Percentiles rank a stretch among this genome's conserved stretches.
These are phyloP conservation scores for Abrostola triplasia DNA, from an alignment of 2,888 invertebrate genomes.

Conservation along the genomic window DNA sequence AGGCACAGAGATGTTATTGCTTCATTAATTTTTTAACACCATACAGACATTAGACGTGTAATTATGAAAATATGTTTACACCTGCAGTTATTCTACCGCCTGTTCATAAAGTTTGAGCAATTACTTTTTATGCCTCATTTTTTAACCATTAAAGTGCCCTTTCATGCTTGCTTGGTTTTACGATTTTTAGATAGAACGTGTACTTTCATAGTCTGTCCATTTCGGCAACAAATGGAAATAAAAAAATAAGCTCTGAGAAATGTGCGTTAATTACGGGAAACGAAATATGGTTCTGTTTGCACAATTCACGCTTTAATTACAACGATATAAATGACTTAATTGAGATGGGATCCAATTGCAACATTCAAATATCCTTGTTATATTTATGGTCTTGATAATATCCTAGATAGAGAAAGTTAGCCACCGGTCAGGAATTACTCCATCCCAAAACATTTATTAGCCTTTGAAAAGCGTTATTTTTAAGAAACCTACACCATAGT, in stretches of 20 bases:
- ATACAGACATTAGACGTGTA: constrained; percentile 3
- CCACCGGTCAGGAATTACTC: too few relatives aligned
- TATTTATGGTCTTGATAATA: too few relatives aligned
- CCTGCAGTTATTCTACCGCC: constrained; percentile 9
- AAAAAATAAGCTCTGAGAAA: background rate
- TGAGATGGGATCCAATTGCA: too few relatives aligned
- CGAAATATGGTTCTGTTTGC: too few relatives aligned
- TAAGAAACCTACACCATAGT: too few relatives aligned
- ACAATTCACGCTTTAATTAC: too few relatives aligned
- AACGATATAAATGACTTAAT: too few relatives aligned
- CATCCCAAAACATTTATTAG: too few relatives aligned
- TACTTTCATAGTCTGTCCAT: constrained; percentile 1
- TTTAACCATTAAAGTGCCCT: constrained; percentile 24
- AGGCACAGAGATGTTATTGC: background rate
- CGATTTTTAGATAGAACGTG: constrained; percentile 15
- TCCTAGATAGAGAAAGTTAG: too few relatives aligned
- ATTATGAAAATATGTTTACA: constrained; percentile 14
- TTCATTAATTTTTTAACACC: background rate
- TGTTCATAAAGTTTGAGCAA: constrained; percentile 22
- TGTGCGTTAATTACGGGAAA: too few relatives aligned
- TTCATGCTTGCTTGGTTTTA: constrained; percentile 23
- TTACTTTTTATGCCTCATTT: constrained; percentile 31
- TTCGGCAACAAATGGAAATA: constrained; percentile 9
- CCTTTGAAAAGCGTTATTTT: too few relatives aligned
- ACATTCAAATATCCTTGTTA: too few relatives aligned